phyloP scores from a whole-genome alignment of 2,797 vertebrate genomes.

The Eulemur coronatus region DNA sequence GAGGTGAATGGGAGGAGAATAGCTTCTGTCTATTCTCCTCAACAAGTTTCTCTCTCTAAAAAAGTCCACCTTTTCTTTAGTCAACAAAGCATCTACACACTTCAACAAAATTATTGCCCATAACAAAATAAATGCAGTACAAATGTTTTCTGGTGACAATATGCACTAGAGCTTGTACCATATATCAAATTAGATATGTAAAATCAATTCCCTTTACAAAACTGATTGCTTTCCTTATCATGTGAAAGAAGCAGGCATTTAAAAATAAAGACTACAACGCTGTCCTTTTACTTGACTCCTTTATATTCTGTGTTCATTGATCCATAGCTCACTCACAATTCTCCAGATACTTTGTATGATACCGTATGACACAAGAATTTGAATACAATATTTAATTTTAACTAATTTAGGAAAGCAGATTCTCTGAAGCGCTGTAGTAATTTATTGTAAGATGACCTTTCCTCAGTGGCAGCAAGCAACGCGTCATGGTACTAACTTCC shows the following conservation, averaged over 20 bases:
- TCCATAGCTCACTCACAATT: not conserved
- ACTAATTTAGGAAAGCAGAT: not conserved
- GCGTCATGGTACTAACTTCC: fast-evolving
- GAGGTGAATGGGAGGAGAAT: not conserved
- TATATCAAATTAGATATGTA: fast-evolving
- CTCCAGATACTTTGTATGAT: not conserved
- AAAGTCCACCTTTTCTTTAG: not conserved
- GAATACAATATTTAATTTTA: not conserved
- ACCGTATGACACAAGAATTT: not conserved
- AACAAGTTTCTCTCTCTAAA: not conserved
- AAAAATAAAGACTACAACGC: not conserved
- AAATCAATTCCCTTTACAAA: not conserved
- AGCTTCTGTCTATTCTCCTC: not conserved
- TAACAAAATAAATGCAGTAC: not conserved
- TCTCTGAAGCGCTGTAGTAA: not conserved
- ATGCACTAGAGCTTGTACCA: not conserved
- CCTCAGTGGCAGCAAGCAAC: not conserved
- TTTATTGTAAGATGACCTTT: not conserved
- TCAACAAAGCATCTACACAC: not conserved
- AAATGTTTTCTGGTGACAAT: not conserved
- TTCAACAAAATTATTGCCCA: not conserved
- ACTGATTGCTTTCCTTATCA: not conserved
- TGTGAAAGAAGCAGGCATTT: not conserved
- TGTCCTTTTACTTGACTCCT: not conserved
- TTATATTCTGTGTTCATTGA: not conserved